These are phyloP conservation scores for Acronicta leporina DNA, from an alignment of 2,888 invertebrate genomes.

Conservation along the genomic window DNA sequence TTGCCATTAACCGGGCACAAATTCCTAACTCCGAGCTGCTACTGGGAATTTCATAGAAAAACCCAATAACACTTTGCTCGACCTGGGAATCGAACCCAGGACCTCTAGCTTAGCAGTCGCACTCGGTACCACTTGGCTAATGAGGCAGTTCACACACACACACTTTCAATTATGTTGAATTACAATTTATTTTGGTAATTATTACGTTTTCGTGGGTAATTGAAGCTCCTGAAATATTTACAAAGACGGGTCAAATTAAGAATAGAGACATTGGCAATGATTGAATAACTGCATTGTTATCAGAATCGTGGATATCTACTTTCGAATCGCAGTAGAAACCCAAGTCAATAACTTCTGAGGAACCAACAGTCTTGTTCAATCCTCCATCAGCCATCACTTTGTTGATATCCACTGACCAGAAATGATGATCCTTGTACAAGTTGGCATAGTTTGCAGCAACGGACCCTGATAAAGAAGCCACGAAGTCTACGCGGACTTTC, in stretches of 20 bases:
- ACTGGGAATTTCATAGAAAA: too few relatives aligned
- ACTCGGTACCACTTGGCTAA: too few relatives aligned
- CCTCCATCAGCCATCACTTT: slow-evolving; percentile 50
- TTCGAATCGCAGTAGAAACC: slow-evolving; percentile 57
- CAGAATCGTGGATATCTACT: slow-evolving; percentile 28
- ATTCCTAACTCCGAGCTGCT: too few relatives aligned
- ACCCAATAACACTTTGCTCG: too few relatives aligned
- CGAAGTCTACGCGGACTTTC: slow-evolving; percentile 62
- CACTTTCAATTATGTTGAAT: too few relatives aligned
- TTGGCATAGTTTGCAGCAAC: slow-evolving; percentile 59
- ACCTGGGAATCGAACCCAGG: too few relatives aligned
- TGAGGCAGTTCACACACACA: too few relatives aligned
- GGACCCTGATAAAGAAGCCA: slow-evolving; percentile 58
- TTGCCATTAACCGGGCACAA: too few relatives aligned
- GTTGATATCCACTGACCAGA: slow-evolving; percentile 64
- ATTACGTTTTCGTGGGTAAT: too few relatives aligned
- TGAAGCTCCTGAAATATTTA: slow-evolving; percentile 4
- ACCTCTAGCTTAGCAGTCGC: too few relatives aligned
- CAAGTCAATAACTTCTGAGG: slow-evolving; percentile 59
- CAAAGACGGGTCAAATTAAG: slow-evolving; percentile 1
- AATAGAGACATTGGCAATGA: slow-evolving; percentile 13
- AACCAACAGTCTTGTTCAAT: slow-evolving; percentile 34
- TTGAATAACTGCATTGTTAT: slow-evolving; percentile 5
- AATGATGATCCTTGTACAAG: slow-evolving; percentile 62
- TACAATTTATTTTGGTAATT: too few relatives aligned